Percentiles rank a stretch among this genome's conserved stretches.
These are phyloP conservation scores for Drosophila serrata DNA, from an alignment of 1,140 invertebrate species.

Conservation along the genomic window DNA sequence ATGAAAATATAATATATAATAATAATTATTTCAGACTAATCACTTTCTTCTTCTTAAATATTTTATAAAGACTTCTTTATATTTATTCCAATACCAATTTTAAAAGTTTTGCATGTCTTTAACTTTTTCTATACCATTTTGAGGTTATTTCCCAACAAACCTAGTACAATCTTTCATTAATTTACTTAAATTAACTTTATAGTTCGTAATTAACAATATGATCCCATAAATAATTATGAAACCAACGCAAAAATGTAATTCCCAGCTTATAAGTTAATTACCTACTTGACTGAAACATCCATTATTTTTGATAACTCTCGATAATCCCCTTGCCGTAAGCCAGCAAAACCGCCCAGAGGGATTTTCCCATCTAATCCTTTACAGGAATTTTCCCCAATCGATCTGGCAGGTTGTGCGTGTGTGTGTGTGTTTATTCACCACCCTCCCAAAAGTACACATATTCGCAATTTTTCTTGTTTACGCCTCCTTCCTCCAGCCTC, in stretches of 20 bases:
- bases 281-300: neutral
- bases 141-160: neutral
- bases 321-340: neutral
- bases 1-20: too few relatives aligned
- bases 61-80: too few relatives aligned
- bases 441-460: constrained; percentile 7
- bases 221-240: neutral
- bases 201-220: neutral
- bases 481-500: constrained; percentile 11
- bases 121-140: too few relatives aligned
- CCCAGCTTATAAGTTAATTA: constrained; percentile 16
- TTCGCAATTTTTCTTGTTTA: constrained; percentile 25
- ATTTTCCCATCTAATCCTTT: constrained; percentile 21
- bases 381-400: constrained; percentile 21
- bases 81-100: too few relatives aligned
- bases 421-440: neutral
- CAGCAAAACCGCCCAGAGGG: neutral
- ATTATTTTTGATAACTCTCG: constrained; percentile 18
- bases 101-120: too few relatives aligned
- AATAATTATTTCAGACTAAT: too few relatives aligned
- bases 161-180: neutral
- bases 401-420: constrained; percentile 4
- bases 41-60: too few relatives aligned
- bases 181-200: too few relatives aligned
- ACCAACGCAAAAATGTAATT: neutral